Percentiles rank a stretch among this genome's conserved stretches.
phyloP scores from a whole-genome alignment of 1,140 invertebrate genomes.

The Ericerus pela region DNA sequence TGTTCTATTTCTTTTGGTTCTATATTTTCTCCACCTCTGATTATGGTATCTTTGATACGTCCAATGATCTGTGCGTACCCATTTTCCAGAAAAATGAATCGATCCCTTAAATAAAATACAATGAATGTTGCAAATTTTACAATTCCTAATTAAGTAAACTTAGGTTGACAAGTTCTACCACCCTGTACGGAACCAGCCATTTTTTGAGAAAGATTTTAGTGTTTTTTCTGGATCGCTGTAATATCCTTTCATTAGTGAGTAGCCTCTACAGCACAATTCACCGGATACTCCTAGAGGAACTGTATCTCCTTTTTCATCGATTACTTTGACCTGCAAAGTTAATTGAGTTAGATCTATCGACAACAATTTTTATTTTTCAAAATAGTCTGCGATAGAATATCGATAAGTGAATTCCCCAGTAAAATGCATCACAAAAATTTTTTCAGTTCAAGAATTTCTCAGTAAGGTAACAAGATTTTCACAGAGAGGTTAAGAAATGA shows the following conservation, averaged over 20 bases:
- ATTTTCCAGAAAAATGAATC: slow-evolving; percentile 53
- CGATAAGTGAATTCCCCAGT: too few species aligned
- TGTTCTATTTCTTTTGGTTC: slow-evolving; percentile 78
- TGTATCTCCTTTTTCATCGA: slow-evolving; percentile 49
- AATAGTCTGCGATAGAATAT: too few species aligned
- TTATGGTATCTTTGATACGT: slow-evolving; percentile 76
- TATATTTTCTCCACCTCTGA: slow-evolving; percentile 83
- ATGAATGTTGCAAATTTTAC: too few species aligned
- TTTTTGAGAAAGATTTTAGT: slow-evolving; percentile 43
- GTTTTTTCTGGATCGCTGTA: slow-evolving; percentile 72
- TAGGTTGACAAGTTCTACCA: background rate
- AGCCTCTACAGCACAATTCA: slow-evolving; percentile 69
- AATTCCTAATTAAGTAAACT: background rate
- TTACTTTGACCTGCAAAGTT: slow-evolving; percentile 52
- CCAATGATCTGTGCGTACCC: slow-evolving; percentile 70
- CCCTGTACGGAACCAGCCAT: slow-evolving; percentile 54
- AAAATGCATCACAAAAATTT: too few species aligned
- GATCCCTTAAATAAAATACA: slow-evolving; percentile 52
- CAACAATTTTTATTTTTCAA: too few species aligned
- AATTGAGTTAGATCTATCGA: too few species aligned
- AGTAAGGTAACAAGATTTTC: too few species aligned
- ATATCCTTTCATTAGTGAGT: slow-evolving; percentile 70
- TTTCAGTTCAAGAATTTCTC: too few species aligned
- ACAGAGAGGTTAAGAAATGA: too few species aligned
- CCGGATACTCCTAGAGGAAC: slow-evolving; percentile 62